Evolutionary conservation across 37 sponge, comb jelly and placozoan species (phyloP), one percentile per base, ranked within the genome.

Genomic region (Amphimedon queenslandica): DNA sequence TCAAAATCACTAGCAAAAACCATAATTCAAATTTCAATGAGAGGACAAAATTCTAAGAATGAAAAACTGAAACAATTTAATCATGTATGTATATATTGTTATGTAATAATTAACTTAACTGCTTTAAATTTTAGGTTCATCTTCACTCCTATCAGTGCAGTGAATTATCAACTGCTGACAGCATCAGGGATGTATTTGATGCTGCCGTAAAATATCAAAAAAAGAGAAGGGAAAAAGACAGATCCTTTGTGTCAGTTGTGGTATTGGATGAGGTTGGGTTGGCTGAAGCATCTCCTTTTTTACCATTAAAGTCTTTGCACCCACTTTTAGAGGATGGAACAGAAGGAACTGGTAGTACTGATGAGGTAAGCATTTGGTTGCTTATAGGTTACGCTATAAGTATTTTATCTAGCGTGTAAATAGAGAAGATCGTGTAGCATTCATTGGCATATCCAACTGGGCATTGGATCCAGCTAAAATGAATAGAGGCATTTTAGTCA

Each of bases 201-300:
- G 66, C 76, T 35, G 81, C 80, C 4, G 63, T 38, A 33, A 61
- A 29, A 21, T 66, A 72, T 24, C 87, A 86, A 64, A 27, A 57
- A 0, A 69, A 79, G 1, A 63, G 39, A 27, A 67, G 74, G 30
- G 42, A 4, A 16, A 85, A 28, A 21, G 63, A 76, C 42, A 36
- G 39, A n/a, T 47, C 57, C 34, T 67, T 84, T 60, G 80, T 89
- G 47, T 77, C 86, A 57, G 67, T 77, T 47, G 91, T 90, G 20
- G 91, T 90, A 13, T 75, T 90, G 35, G 93, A 92, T 69, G 93
- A 92, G 55, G 88, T 92, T 30, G 93, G 93, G 4, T 60, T 92
- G 60, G 93, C 93, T 21, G 93, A 92, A 61, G 93, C 86, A 30
- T 92, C 93, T 30, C 84, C 88, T 2, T 77, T 61, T 28, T 47